A percentile compares a stretch with the other conserved stretches of the same genome.
Conservation (phyloP, 1,140 invertebrate genomes). For the Bemisia tabaci region DNA sequence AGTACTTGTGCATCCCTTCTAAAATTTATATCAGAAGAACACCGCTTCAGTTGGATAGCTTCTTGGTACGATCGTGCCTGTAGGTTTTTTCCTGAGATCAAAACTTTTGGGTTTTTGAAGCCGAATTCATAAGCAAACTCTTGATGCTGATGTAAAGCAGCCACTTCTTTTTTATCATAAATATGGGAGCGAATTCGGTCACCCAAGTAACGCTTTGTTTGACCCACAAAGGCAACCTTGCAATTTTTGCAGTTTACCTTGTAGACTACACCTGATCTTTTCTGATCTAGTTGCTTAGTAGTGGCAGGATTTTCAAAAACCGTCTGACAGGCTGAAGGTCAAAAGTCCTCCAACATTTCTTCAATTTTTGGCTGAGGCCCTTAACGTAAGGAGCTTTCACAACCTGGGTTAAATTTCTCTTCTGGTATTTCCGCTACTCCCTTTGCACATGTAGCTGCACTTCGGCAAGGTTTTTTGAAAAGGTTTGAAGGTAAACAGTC, state of each 20-base stretch:
- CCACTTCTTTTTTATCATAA: background rate
- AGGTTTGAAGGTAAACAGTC: background rate
- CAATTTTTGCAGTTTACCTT: background rate
- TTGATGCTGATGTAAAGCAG: background rate
- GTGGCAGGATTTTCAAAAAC: background rate
- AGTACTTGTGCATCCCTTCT: background rate
- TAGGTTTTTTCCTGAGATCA: background rate
- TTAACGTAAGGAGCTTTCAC: background rate
- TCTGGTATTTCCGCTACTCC: background rate
- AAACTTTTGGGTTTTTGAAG: background rate
- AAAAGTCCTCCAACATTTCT: background rate
- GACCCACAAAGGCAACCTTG: background rate
- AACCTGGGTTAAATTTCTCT: background rate
- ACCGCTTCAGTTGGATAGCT: background rate
- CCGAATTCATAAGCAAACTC: background rate
- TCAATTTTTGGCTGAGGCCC: background rate
- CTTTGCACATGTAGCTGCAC: background rate
- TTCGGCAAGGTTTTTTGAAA: background rate
- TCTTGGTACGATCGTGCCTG: background rate
- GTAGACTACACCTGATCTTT: background rate
- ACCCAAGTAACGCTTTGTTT: background rate
- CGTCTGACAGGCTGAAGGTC: background rate
- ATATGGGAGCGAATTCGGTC: background rate
- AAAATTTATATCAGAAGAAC: background rate
- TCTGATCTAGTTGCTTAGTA: background rate